Conservation (phyloP, 2,888 invertebrate species). For the Philonicus albiceps region DNA sequence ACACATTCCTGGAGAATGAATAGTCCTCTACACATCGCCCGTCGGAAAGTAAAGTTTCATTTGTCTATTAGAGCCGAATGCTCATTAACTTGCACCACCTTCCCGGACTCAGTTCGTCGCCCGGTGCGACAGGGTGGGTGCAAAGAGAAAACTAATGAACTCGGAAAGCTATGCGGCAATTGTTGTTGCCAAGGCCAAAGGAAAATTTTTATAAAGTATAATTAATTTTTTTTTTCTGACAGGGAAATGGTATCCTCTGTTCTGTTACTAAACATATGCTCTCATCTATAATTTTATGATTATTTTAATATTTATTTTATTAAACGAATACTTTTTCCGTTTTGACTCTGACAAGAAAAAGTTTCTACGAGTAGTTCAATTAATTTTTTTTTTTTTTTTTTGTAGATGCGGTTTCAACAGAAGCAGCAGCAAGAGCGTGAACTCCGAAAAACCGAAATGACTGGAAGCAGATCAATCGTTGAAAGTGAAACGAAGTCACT, state of each 20-base stretch:
- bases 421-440: slow-evolving; percentile 83
- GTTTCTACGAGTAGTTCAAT: not conserved
- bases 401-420: slow-evolving; percentile 82
- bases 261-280: not conserved
- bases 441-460: slow-evolving; percentile 75
- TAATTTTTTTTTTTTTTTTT: slow-evolving; percentile 48
- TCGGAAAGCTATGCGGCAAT: slow-evolving; percentile 31
- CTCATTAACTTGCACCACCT: slow-evolving; percentile 10
- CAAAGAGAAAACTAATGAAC: slow-evolving; percentile 45
- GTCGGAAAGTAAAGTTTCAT: not conserved
- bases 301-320: not conserved
- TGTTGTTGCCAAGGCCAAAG: not conserved
- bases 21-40: not conserved
- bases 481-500: slow-evolving; percentile 49
- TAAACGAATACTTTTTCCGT: not conserved
- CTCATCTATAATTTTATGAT: not conserved
- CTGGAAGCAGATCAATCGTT: not conserved
- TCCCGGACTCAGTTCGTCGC: not conserved
- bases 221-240: not conserved
- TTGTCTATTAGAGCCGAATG: not conserved
- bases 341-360: not conserved
- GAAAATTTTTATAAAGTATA: not conserved
- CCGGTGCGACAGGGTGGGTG: slow-evolving; percentile 17
- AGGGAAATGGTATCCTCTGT: not conserved
- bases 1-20: not conserved